Conservation (phyloP, 2,797 vertebrate genomes). For the Thripadectes ignobilis region DNA sequence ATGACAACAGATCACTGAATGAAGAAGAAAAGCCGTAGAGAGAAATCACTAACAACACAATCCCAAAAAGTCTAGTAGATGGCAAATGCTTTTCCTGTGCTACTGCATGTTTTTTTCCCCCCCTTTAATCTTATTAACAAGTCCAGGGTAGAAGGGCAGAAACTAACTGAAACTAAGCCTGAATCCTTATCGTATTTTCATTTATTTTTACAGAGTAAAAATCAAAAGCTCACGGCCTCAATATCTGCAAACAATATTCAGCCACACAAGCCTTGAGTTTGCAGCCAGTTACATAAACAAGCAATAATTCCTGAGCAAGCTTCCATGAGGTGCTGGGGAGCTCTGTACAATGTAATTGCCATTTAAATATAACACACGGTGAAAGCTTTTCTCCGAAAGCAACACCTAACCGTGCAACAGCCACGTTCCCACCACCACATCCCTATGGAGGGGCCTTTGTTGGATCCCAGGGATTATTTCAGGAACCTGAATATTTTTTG, state of each 20-base stretch:
- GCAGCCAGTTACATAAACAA: background rate
- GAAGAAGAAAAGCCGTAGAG: background rate
- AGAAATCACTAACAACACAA: background rate
- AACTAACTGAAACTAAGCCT: background rate
- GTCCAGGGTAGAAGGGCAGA: background rate
- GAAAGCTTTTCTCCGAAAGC: background rate
- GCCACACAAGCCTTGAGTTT: background rate
- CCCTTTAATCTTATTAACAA: background rate
- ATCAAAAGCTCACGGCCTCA: background rate
- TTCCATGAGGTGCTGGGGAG: background rate
- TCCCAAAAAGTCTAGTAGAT: background rate
- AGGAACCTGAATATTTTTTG: background rate
- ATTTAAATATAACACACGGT: background rate
- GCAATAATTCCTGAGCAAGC: background rate
- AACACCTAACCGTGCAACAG: background rate
- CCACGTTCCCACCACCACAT: background rate
- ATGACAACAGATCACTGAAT: background rate
- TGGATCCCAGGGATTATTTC: background rate
- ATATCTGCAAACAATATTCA: background rate
- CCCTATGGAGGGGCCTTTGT: background rate
- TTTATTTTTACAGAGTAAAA: background rate
- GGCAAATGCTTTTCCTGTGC: background rate
- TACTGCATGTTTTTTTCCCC: fast-evolving
- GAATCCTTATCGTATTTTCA: background rate
- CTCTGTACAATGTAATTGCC: background rate